phyloP scores from a whole-genome alignment of 2,113 vertebrate species.

The Acrocephalus arundinaceus region DNA sequence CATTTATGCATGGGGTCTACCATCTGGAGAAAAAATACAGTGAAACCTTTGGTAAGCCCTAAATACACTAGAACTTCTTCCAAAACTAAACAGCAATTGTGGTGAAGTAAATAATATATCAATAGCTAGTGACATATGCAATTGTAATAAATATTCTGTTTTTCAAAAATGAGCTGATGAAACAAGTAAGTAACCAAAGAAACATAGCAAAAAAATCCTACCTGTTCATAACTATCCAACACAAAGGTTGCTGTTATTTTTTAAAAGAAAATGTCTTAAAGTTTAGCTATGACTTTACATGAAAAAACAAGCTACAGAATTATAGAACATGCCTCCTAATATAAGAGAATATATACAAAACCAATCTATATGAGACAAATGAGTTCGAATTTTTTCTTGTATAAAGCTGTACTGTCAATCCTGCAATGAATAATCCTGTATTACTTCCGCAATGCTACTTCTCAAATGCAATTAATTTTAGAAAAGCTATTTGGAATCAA shows the following conservation, averaged over 20 bases:
- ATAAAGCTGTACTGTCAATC: neutral
- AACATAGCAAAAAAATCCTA: neutral
- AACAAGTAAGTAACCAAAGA: neutral
- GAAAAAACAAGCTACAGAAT: neutral
- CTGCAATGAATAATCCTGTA: neutral
- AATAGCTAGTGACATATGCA: neutral
- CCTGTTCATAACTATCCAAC: neutral
- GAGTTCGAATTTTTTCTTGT: neutral
- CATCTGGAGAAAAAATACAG: neutral
- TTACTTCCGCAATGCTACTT: neutral
- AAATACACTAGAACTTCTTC: neutral
- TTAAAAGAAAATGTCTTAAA: neutral
- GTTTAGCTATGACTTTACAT: neutral
- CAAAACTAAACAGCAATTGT: neutral
- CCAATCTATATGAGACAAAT: neutral
- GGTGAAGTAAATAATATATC: neutral
- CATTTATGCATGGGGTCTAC: neutral
- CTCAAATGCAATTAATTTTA: neutral
- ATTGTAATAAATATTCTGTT: neutral
- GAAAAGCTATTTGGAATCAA: neutral
- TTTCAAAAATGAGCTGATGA: neutral
- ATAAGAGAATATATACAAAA: neutral
- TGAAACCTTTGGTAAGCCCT: neutral
- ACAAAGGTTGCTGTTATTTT: neutral
- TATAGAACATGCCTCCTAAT: neutral